These are phyloP conservation scores for Rhabdophis nuchalis DNA, from an alignment of 2,797 vertebrate genomes.

Conservation along the genomic window DNA sequence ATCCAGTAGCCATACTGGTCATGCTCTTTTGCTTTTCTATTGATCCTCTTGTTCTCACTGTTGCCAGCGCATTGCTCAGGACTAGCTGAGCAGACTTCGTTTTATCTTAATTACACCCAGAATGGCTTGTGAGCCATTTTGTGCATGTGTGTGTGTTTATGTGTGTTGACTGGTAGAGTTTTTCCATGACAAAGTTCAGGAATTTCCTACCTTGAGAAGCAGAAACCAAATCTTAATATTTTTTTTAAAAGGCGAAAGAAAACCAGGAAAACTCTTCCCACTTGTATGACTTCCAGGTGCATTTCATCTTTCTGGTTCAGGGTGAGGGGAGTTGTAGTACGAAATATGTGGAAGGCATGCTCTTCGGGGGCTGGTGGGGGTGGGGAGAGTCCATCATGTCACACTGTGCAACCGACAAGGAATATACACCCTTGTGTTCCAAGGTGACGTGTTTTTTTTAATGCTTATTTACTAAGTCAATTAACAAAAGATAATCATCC, in stretches of 20 bases:
- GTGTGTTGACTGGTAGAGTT: neutral
- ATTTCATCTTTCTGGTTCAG: neutral
- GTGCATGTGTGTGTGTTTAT: neutral
- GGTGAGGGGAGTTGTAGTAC: neutral
- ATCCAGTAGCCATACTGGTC: neutral
- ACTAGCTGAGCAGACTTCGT: neutral
- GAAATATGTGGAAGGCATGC: neutral
- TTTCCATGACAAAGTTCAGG: neutral
- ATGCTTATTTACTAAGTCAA: constrained; percentile 79
- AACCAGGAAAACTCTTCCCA: neutral
- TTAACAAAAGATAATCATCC: constrained; percentile 81
- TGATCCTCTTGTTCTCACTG: neutral
- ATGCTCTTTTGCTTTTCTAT: neutral
- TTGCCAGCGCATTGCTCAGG: neutral
- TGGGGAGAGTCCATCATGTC: neutral
- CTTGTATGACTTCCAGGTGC: neutral
- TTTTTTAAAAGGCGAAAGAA: neutral
- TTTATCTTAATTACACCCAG: neutral
- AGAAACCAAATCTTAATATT: constrained; percentile 22
- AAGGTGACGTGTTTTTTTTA: constrained; percentile 13
- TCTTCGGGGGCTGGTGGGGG: neutral
- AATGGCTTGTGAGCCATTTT: neutral
- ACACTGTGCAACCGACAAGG: neutral
- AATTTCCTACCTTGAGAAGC: constrained; percentile 8
- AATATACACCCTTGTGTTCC: neutral